Base-by-base conservation (phyloP, 2,888 invertebrate species). In the Hydriomena furcata region DNA sequence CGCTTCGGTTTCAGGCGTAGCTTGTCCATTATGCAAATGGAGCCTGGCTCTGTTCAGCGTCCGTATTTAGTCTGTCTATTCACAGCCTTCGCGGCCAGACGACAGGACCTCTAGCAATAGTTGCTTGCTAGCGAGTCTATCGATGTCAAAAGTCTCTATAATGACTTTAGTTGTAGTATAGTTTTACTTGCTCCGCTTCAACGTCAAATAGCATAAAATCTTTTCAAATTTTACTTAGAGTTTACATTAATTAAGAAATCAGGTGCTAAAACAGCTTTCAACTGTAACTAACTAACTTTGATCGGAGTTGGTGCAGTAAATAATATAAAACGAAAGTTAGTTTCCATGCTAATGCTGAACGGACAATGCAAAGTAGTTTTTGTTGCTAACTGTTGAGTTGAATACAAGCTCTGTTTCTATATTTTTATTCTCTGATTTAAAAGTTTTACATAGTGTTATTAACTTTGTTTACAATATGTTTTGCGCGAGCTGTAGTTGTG, bases 1-100 rank as follows among this genome's bases (percentile, higher is more conserved):
- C 58, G 61, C 65, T 67, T 70, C 71, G 64, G 73, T 73, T 66
- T 67, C 71, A 69, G 71, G 68, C 66, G 71, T 62, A 60, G 61
- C 65, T 60, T 67, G 73, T 79, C 78, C 78, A 86, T 86, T 86
- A 88, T 84, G 83, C 76, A 87, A 87, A 88, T 84, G 74, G 72
- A n/a, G n/a, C n/a, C n/a, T 78, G 77, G 73, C 78, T 27, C 17
- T 27, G 58, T 52, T 64, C 71, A 60, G 63, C 62, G 71, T 65
- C 72, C 76, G 71, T 76, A 83, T 87, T 85, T 84, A 85, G 79
- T 71, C 64, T 68, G 71, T 77, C 81, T 85, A 86, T 84, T 82
- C 79, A 70, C 66, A 68, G 76, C 67, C 59, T 67, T 52, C 59
- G 60, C 58, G 55, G 61, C 60, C 64, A 66, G 62, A 65, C 60